Base-by-base conservation (phyloP, 1,140 invertebrate genomes). In the Habropoda laboriosa region DNA sequence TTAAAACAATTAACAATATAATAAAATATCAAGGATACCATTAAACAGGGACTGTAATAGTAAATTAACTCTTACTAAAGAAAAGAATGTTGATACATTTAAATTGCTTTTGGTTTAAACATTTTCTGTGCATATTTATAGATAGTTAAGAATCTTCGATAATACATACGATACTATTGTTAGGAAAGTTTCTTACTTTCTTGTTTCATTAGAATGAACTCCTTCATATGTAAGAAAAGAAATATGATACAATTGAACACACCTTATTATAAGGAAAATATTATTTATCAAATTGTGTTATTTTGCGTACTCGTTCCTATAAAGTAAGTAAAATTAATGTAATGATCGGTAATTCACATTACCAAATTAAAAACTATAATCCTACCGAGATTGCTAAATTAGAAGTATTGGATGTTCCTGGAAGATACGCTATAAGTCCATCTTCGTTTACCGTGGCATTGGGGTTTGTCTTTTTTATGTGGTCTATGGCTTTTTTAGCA, bases 401-500 rank as follows among this genome's bases (percentile, higher is more conserved):
- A 42, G 12, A 42, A 49, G 83, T 86, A 49, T 83, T 24, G 79
- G 79, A 47, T 90, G 88, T 1, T 88, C 87, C 40, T 90, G 88
- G 12, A 4, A 78, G 1, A 3, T 87, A 83, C 13, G 40, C 89
- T 49, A 91, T 53, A 24, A 92, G 42, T 40, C 40, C 60, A 30
- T 87, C 55, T 8, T 82, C 71, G 21, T 90, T 86, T 51, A 92
- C 71, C 51, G 89, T 79, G 0, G 92, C 38, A 58, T 89, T 83
- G 4, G 92, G 91, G 83, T 92, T 86, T 24, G 83, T 81, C 18
- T 85, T 42, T n/a, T 85, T 42, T 0, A 92, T 71, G n/a, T 93
- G 86, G 57, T 89, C 79, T 21, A 89, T 89, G 0, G 93, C 92
- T 64, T 89, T 83, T 38, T 91, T 30, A 0, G 92, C 93, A 27